phyloP scores from a whole-genome alignment of 2,888 invertebrate species.

The Myopa testacea region DNA sequence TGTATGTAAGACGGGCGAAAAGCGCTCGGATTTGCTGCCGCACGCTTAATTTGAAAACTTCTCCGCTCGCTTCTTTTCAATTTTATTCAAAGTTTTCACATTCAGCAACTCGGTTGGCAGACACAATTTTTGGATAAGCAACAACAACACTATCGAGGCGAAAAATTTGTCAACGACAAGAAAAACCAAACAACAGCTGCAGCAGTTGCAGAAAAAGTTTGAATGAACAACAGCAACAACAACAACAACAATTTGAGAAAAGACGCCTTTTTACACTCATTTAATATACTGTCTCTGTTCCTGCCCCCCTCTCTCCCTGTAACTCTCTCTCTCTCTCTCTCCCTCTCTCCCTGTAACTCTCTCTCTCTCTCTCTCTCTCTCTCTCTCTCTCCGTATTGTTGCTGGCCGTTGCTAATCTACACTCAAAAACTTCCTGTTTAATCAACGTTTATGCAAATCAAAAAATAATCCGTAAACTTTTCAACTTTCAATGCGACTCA shows the following conservation, averaged over 20 bases:
- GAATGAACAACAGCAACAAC: neutral
- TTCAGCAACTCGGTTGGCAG: constrained; percentile 24
- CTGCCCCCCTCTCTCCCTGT: no score
- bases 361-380: neutral
- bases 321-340: no score
- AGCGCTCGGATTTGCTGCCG: constrained; percentile 38
- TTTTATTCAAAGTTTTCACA: constrained; percentile 34
- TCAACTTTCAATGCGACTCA: constrained; percentile 25
- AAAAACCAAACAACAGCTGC: neutral
- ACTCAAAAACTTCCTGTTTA: constrained; percentile 23
- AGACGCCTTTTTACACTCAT: no score
- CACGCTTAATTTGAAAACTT: constrained; percentile 42
- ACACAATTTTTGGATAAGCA: neutral
- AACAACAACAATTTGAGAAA: no score
- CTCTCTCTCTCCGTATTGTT: neutral
- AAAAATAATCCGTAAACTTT: constrained; percentile 28
- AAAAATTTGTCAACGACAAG: no score
- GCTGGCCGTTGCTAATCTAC: neutral
- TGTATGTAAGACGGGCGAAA: constrained; percentile 15
- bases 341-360: no score
- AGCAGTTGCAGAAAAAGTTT: neutral
- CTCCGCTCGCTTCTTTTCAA: constrained; percentile 25
- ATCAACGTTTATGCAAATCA: constrained; percentile 39
- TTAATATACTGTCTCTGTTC: no score
- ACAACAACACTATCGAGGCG: neutral